Conservation (phyloP, 2,888 invertebrate species). For the Mythimna ferrago region DNA sequence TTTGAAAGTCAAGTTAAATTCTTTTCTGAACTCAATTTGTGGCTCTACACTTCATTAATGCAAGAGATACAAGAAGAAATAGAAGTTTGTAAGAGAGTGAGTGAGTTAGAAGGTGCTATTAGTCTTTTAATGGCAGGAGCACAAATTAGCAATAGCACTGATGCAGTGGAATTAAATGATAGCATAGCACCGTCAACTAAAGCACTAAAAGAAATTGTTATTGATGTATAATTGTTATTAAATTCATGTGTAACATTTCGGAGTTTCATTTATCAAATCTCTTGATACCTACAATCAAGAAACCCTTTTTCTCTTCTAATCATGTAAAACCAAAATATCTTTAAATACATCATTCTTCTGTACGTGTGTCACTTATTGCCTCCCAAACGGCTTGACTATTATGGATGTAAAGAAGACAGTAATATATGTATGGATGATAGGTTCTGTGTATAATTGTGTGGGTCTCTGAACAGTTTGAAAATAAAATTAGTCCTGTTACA, state of each 20-base stretch:
- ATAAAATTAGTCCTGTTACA: too few species aligned
- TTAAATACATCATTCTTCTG: too few species aligned
- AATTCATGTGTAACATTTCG: slow-evolving; percentile 8
- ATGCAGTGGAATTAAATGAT: slow-evolving; percentile 77
- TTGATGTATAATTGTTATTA: slow-evolving; percentile 83
- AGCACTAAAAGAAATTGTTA: slow-evolving; percentile 90
- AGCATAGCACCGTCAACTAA: slow-evolving; percentile 80
- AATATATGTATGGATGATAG: too few species aligned
- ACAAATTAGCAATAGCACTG: slow-evolving; percentile 83
- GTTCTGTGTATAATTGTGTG: too few species aligned
- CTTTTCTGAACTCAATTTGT: slow-evolving; percentile 91
- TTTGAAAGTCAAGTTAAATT: slow-evolving; percentile 92
- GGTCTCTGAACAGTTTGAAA: too few species aligned
- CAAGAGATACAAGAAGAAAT: slow-evolving; percentile 93
- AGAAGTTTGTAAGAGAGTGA: slow-evolving; percentile 91
- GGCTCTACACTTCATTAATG: slow-evolving; percentile 91
- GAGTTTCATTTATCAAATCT: slow-evolving; percentile 1
- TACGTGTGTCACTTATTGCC: too few species aligned
- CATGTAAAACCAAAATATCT: too few species aligned
- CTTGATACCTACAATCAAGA: too few species aligned
- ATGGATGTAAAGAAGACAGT: too few species aligned
- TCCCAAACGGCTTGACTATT: too few species aligned
- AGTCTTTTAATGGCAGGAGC: slow-evolving; percentile 92
- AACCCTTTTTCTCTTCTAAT: too few species aligned
- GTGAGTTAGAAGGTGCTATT: slow-evolving; percentile 93